Evolutionary conservation across 2,797 vertebrate genomes (phyloP).

Genomic region (Tamandua tetradactyla): DNA sequence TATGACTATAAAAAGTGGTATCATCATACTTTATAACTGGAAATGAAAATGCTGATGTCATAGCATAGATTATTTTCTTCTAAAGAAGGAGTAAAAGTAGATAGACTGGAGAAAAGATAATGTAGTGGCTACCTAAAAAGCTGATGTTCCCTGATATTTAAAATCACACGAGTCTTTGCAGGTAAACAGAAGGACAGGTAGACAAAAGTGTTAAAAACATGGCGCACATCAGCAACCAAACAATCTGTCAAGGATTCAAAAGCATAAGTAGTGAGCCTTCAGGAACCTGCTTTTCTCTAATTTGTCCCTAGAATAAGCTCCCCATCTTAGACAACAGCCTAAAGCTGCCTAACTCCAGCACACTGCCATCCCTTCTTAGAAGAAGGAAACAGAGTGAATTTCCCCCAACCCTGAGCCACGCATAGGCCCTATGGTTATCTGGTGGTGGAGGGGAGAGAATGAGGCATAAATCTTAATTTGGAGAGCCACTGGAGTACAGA

Average conservation of each 20-base stretch:
- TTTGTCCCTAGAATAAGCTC: neutral
- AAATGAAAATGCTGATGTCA: neutral
- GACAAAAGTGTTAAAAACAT: neutral
- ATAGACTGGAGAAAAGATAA: neutral
- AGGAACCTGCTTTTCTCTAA: neutral
- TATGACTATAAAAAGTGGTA: neutral
- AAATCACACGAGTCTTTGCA: neutral
- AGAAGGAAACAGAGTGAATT: neutral
- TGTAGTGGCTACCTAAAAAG: neutral
- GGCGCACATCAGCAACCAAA: neutral
- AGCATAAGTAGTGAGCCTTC: neutral
- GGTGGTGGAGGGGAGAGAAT: neutral
- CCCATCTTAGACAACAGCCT: neutral
- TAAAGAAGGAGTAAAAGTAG: neutral
- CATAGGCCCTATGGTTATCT: neutral
- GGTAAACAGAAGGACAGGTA: neutral
- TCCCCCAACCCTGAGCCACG: neutral
- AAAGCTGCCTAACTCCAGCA: neutral
- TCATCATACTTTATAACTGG: neutral
- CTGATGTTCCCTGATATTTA: neutral
- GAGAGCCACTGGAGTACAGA: neutral
- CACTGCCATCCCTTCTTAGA: neutral
- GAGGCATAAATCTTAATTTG: neutral
- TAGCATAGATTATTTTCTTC: neutral
- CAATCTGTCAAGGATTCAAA: neutral